phyloP scores from a whole-genome alignment of 37 sponge, comb jelly and placozoan genomes.

The Petrosia ficiformis region DNA sequence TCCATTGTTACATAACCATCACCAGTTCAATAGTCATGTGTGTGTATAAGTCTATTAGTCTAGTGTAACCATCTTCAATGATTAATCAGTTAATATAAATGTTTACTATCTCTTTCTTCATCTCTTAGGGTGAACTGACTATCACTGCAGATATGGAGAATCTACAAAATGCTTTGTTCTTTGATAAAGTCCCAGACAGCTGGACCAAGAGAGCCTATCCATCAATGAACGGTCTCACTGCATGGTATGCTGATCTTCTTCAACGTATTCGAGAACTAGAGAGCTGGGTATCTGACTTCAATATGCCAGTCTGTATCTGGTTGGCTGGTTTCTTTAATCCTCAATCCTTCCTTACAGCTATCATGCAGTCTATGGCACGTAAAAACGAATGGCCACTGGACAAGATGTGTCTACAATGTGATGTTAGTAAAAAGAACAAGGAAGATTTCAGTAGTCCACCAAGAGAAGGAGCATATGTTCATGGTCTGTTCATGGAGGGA shows the following conservation, averaged over 20 bases:
- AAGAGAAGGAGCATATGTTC: constrained; percentile 94
- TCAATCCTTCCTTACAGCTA: constrained; percentile 98
- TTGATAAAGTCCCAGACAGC: constrained; percentile 82
- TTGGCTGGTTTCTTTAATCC: constrained; percentile 99
- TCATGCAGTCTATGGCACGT: constrained; percentile 99
- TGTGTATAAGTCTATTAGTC: no score
- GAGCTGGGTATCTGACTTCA: constrained; percentile 93
- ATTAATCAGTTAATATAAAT: no score
- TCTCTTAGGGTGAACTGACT: constrained; percentile 93
- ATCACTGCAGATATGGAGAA: constrained; percentile 97
- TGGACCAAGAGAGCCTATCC: constrained; percentile 97
- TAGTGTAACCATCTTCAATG: no score
- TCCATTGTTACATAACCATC: no score
- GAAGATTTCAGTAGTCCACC: constrained; percentile 97
- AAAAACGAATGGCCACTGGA: constrained; percentile 99
- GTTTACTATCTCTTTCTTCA: background rate
- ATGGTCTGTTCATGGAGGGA: constrained; percentile 98
- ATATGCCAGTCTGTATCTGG: constrained; percentile 94
- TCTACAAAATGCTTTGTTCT: constrained; percentile 89
- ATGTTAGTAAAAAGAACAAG: constrained; percentile 92
- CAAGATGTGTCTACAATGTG: constrained; percentile 98
- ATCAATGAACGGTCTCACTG: constrained; percentile 77
- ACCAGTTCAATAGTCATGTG: no score
- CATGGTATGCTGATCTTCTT: constrained; percentile 92
- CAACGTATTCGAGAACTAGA: constrained; percentile 91